Base-by-base conservation (phyloP, 2,113 vertebrate species). In the Melanerpes formicivorus region DNA sequence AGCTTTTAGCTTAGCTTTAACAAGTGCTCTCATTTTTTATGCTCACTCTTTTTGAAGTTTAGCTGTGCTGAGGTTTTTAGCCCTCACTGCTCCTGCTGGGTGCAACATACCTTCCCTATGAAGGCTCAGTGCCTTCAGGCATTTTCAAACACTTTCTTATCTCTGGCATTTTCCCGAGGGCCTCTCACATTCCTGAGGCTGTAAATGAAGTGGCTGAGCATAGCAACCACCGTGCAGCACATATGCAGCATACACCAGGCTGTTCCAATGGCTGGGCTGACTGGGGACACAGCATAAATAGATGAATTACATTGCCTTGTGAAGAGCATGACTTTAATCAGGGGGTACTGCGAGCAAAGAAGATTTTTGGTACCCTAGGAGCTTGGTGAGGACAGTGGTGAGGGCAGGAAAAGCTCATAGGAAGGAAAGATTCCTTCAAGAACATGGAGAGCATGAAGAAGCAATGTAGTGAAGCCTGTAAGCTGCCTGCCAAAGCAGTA, bases 151-250 rank as follows among this genome's bases (percentile, higher is more conserved):
- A 50, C 34, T 46, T 81, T 40, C 60, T 76, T 84, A 37, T 54
- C 56, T 81, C 88, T 58, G 62, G 64, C 37, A 74, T 81, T 86
- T 92, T 96, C 37, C 54, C 94, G 64, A 95, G 91, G 66, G 90
- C 80, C 62, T 80, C 80, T 67, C 6, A 62, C 48, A 77, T 96
- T 97, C 69, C 93, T 95, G 37, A 96, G 63, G 42, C 80, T 95
- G 7, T 96, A 97, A 80, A 96, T 91, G 60, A 95, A 95, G 60
- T 92, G 81, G 15, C 88, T 96, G 77, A 96, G 17, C 60, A 80
- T 55, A 70, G 78, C 75, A 40, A 79, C 85, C 42, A 91, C 75
- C 19, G 40, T 40, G 40, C 40, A 93, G 91, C 60, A 94, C 79
- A 18, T 75, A 80, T 11, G 30, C 78, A 70, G 56, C 87, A 25